Evolutionary conservation across 1,140 invertebrate genomes (phyloP).

Genomic region (Cydia fagiglandana): DNA sequence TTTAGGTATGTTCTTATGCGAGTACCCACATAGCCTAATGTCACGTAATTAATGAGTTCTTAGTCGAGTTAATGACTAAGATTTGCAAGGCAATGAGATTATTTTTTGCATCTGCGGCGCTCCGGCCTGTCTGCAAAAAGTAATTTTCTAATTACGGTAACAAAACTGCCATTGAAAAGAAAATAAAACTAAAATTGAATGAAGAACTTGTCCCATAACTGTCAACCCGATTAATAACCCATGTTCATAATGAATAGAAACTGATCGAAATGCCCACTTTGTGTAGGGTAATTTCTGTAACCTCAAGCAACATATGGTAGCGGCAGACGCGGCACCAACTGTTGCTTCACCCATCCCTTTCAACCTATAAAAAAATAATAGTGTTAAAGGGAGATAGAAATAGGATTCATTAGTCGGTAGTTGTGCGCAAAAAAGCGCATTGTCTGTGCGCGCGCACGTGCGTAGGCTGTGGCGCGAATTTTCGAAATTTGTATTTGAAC

Average conservation of each 20-base stretch:
- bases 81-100: too few species aligned
- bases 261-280: slow-evolving; percentile 57
- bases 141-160: background rate
- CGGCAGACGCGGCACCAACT: slow-evolving; percentile 72
- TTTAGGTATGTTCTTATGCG: too few species aligned
- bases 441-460: slow-evolving; percentile 67
- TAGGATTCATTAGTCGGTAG: slow-evolving; percentile 69
- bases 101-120: background rate
- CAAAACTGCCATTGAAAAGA: background rate
- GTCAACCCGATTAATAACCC: slow-evolving; percentile 14
- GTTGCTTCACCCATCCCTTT: slow-evolving; percentile 55
- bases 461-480: slow-evolving; percentile 71
- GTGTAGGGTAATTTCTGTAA: slow-evolving; percentile 67
- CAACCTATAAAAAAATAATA: slow-evolving; percentile 32
- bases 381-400: slow-evolving; percentile 48
- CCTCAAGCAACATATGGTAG: slow-evolving; percentile 74
- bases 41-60: too few species aligned
- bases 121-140: background rate
- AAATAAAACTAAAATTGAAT: background rate
- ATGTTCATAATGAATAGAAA: slow-evolving; percentile 64
- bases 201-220: slow-evolving; percentile 20
- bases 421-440: slow-evolving; percentile 70
- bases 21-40: too few species aligned
- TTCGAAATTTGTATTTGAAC: slow-evolving; percentile 64
- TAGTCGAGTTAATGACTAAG: too few species aligned